Evolutionary conservation across 2,888 invertebrate species (phyloP).

Genomic region (Drosophila sordidapex): DNA sequence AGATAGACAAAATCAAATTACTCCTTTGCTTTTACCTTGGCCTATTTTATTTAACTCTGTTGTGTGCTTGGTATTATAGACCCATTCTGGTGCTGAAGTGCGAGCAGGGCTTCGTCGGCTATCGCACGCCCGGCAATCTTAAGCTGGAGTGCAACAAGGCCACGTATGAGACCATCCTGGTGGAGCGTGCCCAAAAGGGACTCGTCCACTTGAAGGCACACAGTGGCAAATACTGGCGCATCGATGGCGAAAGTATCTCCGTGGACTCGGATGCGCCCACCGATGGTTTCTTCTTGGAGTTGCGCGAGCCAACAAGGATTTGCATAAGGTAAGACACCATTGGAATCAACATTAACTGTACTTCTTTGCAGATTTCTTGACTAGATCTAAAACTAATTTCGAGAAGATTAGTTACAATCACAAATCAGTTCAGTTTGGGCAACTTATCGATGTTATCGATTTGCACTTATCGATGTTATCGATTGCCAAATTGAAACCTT

Average conservation of each 20-base stretch:
- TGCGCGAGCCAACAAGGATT: slow-evolving; percentile 96
- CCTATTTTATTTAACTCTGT: not conserved
- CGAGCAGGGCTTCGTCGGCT: slow-evolving; percentile 98
- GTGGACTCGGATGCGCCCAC: slow-evolving; percentile 93
- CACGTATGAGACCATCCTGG: slow-evolving; percentile 95
- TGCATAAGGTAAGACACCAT: slow-evolving; percentile 89
- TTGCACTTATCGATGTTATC: not conserved
- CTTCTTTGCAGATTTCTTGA: no score
- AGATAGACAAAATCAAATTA: not conserved
- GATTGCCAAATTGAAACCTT: not conserved
- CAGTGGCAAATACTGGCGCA: slow-evolving; percentile 97
- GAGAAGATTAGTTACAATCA: not conserved
- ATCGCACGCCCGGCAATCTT: slow-evolving; percentile 90
- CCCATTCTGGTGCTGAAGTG: slow-evolving; percentile 97
- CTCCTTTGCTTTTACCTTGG: not conserved
- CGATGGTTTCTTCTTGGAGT: slow-evolving; percentile 95
- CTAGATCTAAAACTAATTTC: not conserved
- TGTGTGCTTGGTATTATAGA: slow-evolving; percentile 84
- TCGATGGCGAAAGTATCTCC: slow-evolving; percentile 93
- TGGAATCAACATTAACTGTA: not conserved
- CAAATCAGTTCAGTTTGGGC: not conserved
- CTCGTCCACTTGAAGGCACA: slow-evolving; percentile 96
- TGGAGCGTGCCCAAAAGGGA: slow-evolving; percentile 95
- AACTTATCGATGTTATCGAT: not conserved
- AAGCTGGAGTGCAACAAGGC: slow-evolving; percentile 98